Base-by-base conservation (phyloP, 2,113 vertebrate genomes). In the Blennius ocellaris region DNA sequence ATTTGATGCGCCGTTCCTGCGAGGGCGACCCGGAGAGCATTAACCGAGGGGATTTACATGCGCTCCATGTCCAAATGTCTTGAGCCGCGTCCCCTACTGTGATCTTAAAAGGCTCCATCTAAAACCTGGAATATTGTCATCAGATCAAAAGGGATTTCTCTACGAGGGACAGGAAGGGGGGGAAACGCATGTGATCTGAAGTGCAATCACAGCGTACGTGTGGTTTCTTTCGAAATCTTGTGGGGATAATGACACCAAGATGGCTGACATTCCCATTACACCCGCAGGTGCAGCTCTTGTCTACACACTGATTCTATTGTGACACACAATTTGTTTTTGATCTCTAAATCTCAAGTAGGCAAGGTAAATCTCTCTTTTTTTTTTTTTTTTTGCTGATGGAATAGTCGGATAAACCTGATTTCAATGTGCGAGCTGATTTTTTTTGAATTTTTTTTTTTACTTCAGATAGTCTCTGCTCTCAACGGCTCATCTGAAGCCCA, bases 21-120 rank as follows among this genome's bases (percentile, higher is more conserved):
- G 58, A 73, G 53, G 69, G 68, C 75, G 53, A 66, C 72, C 71
- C 59, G 67, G 59, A 63, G 76, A 69, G 72, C 70, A 74, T 84
- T 78, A 87, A 62, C 43, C 9, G 65, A 78, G 54, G 55, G 67
- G 80, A 84, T 90, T 87, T 78, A 75, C 78, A 73, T 73, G 75
- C 59, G 60, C 76, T 83, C 55, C 82, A 71, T 65, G 58, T 79
- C 72, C 78, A 54, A 51, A 80, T 51, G 72, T 86, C 84, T 80
- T 78, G 69, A 81, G 81, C 78, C 79, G 61, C 65, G 69, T 71
- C 80, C 73, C 87, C 77, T 68, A n/a, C 81, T 81, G 80, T 69
- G 77, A 70, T 80, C 72, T 76, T 58, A 54, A 88, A 82, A 82
- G 61, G 81, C 75, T 82, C 78, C 37, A 21, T 79, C 66, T 72